These are phyloP conservation scores for Aphodius sticticus DNA, from an alignment of 2,888 invertebrate species.

Conservation along the genomic window DNA sequence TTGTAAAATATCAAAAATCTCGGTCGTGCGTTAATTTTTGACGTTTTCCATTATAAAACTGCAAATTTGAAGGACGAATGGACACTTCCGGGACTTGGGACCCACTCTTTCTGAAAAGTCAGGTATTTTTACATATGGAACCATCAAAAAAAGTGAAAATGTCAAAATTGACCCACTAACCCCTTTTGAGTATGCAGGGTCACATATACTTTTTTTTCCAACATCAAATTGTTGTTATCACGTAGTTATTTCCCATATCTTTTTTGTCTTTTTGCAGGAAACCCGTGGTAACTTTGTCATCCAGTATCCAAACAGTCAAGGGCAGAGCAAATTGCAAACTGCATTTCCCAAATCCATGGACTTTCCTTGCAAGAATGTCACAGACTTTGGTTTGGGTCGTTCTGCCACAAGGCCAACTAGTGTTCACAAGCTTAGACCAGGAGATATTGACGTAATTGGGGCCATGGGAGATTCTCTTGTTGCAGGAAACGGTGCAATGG, in stretches of 20 bases:
- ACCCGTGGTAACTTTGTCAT: conserved; percentile 53
- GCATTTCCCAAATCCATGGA: conserved; percentile 62
- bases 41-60: no score
- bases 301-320: conserved; percentile 62
- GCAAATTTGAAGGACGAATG: no score
- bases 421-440: conserved; percentile 74
- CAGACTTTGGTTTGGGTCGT: conserved; percentile 51
- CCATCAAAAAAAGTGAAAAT: no score
- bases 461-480: conserved; percentile 78
- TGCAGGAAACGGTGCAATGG: conserved; percentile 77
- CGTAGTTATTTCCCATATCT: neutral
- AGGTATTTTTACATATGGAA: no score
- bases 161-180: no score
- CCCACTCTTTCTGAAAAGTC: no score
- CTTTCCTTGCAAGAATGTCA: conserved; percentile 67
- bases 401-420: conserved; percentile 64
- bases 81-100: no score
- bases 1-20: no score
- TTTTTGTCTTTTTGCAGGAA: conserved; percentile 40
- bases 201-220: no score
- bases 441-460: conserved; percentile 75
- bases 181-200: no score
- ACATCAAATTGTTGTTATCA: neutral
- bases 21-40: no score
- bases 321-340: conserved; percentile 64